phyloP scores from a whole-genome alignment of 2,888 invertebrate genomes.

The Atethmia centrago region DNA sequence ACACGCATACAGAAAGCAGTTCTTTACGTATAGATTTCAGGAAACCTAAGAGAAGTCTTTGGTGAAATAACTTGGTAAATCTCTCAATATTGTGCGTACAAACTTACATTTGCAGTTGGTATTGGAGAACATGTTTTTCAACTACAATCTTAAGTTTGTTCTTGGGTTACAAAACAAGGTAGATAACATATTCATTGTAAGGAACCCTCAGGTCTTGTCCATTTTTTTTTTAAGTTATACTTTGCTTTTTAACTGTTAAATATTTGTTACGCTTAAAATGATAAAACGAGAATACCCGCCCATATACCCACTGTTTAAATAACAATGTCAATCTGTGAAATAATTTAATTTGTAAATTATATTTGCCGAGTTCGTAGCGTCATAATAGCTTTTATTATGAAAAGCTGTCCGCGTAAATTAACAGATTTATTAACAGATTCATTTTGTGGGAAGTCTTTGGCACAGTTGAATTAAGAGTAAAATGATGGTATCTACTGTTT shows the following conservation, averaged over 20 bases:
- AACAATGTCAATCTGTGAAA: constrained; percentile 51
- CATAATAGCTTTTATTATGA: constrained; percentile 43
- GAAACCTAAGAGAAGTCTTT: no score
- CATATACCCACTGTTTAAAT: constrained; percentile 27
- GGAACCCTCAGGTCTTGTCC: no score
- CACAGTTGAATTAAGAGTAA: constrained; percentile 5
- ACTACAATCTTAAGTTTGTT: no score
- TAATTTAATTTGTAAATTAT: constrained; percentile 57
- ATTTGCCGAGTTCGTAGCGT: constrained; percentile 34
- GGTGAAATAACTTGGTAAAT: no score
- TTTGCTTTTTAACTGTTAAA: neutral
- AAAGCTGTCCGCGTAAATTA: constrained; percentile 49
- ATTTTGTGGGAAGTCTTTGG: constrained; percentile 31
- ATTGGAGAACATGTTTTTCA: no score
- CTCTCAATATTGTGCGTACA: no score
- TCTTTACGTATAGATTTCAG: no score
- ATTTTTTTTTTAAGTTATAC: no score
- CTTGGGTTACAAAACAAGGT: no score
- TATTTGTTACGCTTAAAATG: neutral
- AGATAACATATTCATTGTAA: no score
- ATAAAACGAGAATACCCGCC: constrained; percentile 23
- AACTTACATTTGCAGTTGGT: no score
- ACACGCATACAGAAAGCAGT: no score
- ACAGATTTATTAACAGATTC: constrained; percentile 43
- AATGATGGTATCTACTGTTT: constrained; percentile 8